Evolutionary conservation across 2,888 invertebrate genomes (phyloP).

Genomic region (Aproaerema taeniolella): DNA sequence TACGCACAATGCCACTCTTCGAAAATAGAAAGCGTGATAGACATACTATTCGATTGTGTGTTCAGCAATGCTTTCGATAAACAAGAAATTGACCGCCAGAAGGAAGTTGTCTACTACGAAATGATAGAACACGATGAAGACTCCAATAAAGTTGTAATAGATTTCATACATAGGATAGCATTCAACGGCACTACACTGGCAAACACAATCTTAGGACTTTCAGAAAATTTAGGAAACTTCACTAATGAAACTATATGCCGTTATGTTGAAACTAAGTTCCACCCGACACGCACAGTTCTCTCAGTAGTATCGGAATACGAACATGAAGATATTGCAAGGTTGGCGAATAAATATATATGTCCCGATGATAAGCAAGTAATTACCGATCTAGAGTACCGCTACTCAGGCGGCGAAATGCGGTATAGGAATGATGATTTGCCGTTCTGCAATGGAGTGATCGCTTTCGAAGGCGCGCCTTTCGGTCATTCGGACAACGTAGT

Average conservation of each 20-base stretch:
- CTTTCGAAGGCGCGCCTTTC: slow-evolving; percentile 95
- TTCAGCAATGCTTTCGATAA: slow-evolving; percentile 82
- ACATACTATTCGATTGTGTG: slow-evolving; percentile 95
- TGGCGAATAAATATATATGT: slow-evolving; percentile 87
- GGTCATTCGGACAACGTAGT: slow-evolving; percentile 86
- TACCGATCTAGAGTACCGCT: slow-evolving; percentile 79
- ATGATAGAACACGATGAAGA: slow-evolving; percentile 50
- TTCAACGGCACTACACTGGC: slow-evolving; percentile 64
- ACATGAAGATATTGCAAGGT: slow-evolving; percentile 86
- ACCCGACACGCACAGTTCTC: slow-evolving; percentile 88
- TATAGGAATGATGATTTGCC: slow-evolving; percentile 94
- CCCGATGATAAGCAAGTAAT: too few species aligned
- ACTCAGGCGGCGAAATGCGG: slow-evolving; percentile 91
- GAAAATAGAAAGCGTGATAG: slow-evolving; percentile 91
- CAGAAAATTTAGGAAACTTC: slow-evolving; percentile 79
- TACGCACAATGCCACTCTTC: slow-evolving; percentile 95
- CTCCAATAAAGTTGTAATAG: slow-evolving; percentile 38
- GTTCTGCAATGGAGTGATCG: slow-evolving; percentile 91
- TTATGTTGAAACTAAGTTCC: slow-evolving; percentile 91
- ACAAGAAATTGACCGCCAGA: slow-evolving; percentile 48
- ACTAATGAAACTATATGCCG: slow-evolving; percentile 82
- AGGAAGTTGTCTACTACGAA: slow-evolving; percentile 44
- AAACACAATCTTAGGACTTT: slow-evolving; percentile 77
- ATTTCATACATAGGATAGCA: slow-evolving; percentile 62
- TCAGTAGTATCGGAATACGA: slow-evolving; percentile 92